These are phyloP conservation scores for Homarus gammarus DNA, from an alignment of 2,888 invertebrate species.

Conservation along the genomic window DNA sequence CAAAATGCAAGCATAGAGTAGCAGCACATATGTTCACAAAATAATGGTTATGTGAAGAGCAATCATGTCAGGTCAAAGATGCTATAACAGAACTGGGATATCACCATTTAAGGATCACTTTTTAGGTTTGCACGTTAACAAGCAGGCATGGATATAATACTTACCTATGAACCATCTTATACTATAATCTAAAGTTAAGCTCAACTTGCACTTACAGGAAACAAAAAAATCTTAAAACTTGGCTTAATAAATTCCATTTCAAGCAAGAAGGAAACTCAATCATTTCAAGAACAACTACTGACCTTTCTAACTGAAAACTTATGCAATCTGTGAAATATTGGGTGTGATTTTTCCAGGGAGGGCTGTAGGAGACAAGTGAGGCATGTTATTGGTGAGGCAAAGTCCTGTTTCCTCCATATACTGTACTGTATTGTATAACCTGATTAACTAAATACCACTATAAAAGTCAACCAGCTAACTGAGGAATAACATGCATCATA, in stretches of 20 bases:
- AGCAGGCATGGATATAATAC: constrained; percentile 8
- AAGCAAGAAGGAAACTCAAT: constrained; percentile 2
- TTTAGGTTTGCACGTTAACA: neutral
- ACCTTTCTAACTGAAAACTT: constrained; percentile 57
- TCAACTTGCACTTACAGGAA: neutral
- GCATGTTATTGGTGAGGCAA: neutral
- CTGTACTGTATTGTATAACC: too few species aligned
- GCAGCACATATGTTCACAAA: neutral
- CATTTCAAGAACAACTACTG: constrained; percentile 24
- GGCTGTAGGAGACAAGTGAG: constrained; percentile 18
- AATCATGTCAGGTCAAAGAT: neutral
- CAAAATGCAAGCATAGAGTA: neutral
- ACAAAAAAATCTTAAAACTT: neutral
- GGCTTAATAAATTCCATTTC: neutral
- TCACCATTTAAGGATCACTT: neutral
- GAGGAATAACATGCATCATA: too few species aligned
- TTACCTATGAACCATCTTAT: neutral
- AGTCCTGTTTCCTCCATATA: too few species aligned
- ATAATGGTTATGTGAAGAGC: neutral
- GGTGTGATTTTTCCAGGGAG: constrained; percentile 44
- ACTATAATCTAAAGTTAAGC: neutral
- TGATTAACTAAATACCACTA: too few species aligned
- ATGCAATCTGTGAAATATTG: constrained; percentile 55
- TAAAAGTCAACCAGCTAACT: too few species aligned
- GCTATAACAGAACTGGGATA: neutral